Conservation (phyloP, 1,140 invertebrate genomes). For the Asbolus verrucosus region DNA sequence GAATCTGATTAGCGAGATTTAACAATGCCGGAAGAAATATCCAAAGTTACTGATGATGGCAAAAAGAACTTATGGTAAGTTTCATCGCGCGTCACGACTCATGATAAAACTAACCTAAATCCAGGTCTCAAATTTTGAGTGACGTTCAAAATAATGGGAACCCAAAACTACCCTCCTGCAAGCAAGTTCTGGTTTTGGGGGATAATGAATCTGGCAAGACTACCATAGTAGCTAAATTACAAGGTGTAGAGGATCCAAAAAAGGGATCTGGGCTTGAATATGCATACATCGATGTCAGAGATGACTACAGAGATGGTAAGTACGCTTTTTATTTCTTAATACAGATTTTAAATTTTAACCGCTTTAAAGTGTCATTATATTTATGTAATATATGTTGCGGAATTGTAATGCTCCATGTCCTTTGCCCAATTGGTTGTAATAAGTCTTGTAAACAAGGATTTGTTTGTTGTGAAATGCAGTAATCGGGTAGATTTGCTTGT, state of each 20-base stretch:
- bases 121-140: constrained; percentile 91
- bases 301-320: constrained; percentile 97
- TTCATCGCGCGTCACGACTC: constrained; percentile 2
- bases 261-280: constrained; percentile 98
- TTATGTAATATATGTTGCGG: not conserved
- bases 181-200: constrained; percentile 92
- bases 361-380: not conserved
- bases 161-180: constrained; percentile 92
- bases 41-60: constrained; percentile 18
- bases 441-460: not conserved
- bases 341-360: not conserved
- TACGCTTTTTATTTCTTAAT: constrained; percentile 17
- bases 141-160: constrained; percentile 95
- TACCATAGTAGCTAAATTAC: constrained; percentile 93
- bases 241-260: constrained; percentile 95
- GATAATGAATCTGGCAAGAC: constrained; percentile 98
- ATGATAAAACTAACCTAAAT: constrained; percentile 56
- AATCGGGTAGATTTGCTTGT: not conserved
- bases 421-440: not conserved
- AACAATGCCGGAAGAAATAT: constrained; percentile 26
- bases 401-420: not conserved
- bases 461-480: not conserved
- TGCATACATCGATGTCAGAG: constrained; percentile 97
- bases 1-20: constrained; percentile 1
- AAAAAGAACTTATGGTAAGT: constrained; percentile 42